phyloP scores from a whole-genome alignment of 2,113 vertebrate species.

The Gracilinanus agilis region DNA sequence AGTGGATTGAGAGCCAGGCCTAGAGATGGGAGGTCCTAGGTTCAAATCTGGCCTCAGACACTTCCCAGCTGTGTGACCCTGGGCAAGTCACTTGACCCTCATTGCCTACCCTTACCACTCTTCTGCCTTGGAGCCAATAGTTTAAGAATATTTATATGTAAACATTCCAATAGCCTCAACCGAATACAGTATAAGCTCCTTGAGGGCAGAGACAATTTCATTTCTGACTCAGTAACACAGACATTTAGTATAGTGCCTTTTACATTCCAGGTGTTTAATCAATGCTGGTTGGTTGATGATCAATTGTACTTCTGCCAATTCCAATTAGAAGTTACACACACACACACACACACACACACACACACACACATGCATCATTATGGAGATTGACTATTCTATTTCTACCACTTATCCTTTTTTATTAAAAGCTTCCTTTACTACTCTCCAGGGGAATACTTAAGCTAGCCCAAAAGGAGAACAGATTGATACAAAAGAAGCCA shows the following conservation, averaged over 20 bases:
- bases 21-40: no score
- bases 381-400: background rate
- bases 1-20: no score
- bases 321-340: background rate
- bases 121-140: no score
- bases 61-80: no score
- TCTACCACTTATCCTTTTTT: background rate
- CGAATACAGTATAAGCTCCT: background rate
- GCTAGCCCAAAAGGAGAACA: background rate
- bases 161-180: background rate
- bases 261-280: constrained; percentile 10
- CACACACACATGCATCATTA: background rate
- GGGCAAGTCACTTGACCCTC: no score
- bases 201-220: background rate
- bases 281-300: background rate
- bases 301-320: background rate
- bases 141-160: background rate
- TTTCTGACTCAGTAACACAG: background rate
- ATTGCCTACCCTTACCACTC: no score
- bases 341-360: background rate
- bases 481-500: background rate
- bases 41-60: no score
- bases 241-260: background rate
- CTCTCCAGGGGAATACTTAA: background rate
- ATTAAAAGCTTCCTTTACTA: background rate